phyloP scores from a whole-genome alignment of 1,140 invertebrate species.

The Drosophila busckii region DNA sequence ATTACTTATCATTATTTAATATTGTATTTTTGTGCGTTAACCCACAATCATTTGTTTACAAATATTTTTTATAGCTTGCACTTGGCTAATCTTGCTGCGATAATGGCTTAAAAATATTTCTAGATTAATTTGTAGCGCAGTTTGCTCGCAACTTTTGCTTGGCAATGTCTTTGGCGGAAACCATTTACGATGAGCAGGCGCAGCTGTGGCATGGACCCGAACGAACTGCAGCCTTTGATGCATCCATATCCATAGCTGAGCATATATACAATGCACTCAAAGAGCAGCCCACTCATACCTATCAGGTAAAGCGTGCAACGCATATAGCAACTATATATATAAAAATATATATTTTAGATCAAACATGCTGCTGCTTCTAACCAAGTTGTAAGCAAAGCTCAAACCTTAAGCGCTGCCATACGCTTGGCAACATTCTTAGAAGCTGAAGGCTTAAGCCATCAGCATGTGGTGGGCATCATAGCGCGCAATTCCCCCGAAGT shows the following conservation, averaged over 20 bases:
- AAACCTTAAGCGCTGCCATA: not conserved
- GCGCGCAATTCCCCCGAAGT: not conserved
- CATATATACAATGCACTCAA: conserved; percentile 5
- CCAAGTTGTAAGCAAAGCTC: not conserved
- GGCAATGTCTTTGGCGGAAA: conserved; percentile 20
- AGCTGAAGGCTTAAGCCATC: not conserved
- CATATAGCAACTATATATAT: not conserved
- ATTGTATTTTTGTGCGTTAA: too few species aligned
- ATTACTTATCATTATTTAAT: too few species aligned
- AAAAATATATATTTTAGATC: not conserved
- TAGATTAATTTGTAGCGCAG: too few species aligned
- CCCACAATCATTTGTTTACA: not conserved
- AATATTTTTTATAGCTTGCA: too few species aligned
- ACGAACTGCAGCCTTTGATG: not conserved
- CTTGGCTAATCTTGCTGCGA: too few species aligned
- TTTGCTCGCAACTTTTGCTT: not conserved
- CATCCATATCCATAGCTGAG: not conserved
- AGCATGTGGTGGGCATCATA: conserved; percentile 14
- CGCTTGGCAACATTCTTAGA: conserved; percentile 3
- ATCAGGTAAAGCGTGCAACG: not conserved
- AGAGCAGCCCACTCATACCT: not conserved
- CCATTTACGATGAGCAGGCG: conserved; percentile 7
- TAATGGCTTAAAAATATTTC: too few species aligned
- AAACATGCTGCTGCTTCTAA: not conserved
- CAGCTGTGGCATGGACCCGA: conserved; percentile 8